Base-by-base conservation (phyloP, 2,888 invertebrate species). In the Lathronympha strigana region DNA sequence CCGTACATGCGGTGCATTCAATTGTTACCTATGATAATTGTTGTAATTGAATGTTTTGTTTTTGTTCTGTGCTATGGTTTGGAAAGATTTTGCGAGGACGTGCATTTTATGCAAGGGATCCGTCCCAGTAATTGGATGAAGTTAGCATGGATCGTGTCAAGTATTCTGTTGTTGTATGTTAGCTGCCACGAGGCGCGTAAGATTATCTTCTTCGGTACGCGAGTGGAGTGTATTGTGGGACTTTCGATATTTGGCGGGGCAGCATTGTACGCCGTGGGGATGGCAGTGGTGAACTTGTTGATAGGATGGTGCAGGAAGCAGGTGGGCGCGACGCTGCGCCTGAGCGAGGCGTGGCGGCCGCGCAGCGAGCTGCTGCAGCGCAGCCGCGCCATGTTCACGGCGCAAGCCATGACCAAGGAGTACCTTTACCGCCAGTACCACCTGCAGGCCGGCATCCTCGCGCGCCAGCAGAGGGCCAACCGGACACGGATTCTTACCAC, bases 401-500 rank as follows among this genome's bases (percentile, higher is more conserved):
- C 90, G 4, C 89, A 92, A 62, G 90, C 92, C 2, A 92, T 92
- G 92, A 92, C 92, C 13, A 92, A 92, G 68, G 92, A 92, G 73
- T 92, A 92, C 69, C 81, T 92, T 74, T 92, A 92, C 70, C 79
- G 92, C 0, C 92, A 92, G 71, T 89, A 91, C 69, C 89, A 91
- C 66, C 76, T 92, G 33, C 87, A 90, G 63, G 89, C 90, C 0
- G 89, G 90, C 0, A 84, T 91, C 17, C 31, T 79, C 8, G 75
- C 73, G n/a, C 75, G 91, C 0, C 88, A 90, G 72, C 76, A 68
- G 40, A 71, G 69, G 4, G 78, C 88, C 17, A 88, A 89, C 67
- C 50, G 17, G 13, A 40, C 57, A n/a, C 43, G 57, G 4, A 11
- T n/a, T 15, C 19, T n/a, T 5, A 45, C 13, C 31, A 21, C 13